Evolutionary conservation across 2,797 vertebrate genomes (phyloP).

Genomic region (Chelidonichthys spinosus): DNA sequence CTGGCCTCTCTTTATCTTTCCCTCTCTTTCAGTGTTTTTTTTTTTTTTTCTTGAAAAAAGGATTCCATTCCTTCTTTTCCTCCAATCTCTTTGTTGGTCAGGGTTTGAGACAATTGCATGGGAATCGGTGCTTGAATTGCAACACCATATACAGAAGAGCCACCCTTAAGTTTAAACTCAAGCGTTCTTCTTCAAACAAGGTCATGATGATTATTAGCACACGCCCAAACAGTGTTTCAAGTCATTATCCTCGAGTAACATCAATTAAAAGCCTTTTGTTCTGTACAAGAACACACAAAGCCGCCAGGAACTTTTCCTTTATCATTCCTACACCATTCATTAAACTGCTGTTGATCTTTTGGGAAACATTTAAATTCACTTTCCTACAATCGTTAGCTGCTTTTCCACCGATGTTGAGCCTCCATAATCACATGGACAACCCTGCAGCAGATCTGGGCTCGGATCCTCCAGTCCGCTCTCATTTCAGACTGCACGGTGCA

Average conservation of each 20-base stretch:
- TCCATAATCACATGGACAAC: conserved; percentile 19
- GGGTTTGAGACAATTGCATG: conserved; percentile 14
- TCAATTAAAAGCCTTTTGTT: conserved; percentile 6
- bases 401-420: conserved; percentile 24
- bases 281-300: conserved; percentile 1
- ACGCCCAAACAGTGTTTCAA: conserved; percentile 6
- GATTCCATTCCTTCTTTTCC: conserved; percentile 23
- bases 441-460: conserved; percentile 14
- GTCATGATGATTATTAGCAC: conserved; percentile 11
- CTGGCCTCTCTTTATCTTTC: conserved; percentile 55
- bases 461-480: conserved; percentile 19
- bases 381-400: not conserved
- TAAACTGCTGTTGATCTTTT: conserved; percentile 2
- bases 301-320: not conserved
- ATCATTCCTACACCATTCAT: not conserved
- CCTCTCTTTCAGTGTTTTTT: conserved; percentile 27
- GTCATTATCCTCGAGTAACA: conserved; percentile 1
- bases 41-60: conserved; percentile 19
- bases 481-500: conserved; percentile 28
- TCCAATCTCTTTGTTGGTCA: conserved; percentile 21
- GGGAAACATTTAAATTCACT: not conserved
- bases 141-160: conserved; percentile 6
- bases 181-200: conserved; percentile 25
- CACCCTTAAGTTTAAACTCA: conserved; percentile 4
- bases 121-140: conserved; percentile 31